Conservation (phyloP, 2,797 vertebrate species). For the Coccyzus lansbergi region DNA sequence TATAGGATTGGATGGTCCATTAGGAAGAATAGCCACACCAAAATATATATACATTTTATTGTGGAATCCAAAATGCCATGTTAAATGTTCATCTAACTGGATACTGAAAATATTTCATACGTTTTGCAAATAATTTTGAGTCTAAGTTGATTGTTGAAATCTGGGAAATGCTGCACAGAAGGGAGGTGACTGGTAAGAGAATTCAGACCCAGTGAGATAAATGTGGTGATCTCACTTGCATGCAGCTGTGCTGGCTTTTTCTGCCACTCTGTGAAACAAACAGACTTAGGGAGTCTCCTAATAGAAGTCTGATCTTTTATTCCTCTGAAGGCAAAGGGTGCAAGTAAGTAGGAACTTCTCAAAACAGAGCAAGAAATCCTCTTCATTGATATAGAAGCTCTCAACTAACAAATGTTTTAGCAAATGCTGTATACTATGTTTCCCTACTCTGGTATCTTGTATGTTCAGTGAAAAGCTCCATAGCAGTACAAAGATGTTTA, state of each 20-base stretch:
- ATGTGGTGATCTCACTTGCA: constrained; percentile 62
- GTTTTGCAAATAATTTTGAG: neutral
- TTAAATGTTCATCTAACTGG: neutral
- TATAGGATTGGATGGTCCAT: neutral
- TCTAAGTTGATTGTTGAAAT: constrained; percentile 6
- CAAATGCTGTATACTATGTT: neutral
- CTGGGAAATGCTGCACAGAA: constrained; percentile 22
- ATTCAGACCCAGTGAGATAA: constrained; percentile 58
- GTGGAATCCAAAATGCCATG: neutral
- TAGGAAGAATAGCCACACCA: neutral
- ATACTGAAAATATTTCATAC: neutral
- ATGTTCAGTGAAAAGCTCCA: neutral
- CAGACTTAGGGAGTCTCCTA: neutral
- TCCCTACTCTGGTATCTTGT: neutral
- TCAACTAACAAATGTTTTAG: neutral
- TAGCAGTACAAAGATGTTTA: neutral
- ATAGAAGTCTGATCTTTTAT: neutral
- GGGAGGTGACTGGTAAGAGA: constrained; percentile 49
- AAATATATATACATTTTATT: neutral
- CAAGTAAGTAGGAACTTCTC: neutral
- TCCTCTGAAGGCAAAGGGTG: neutral
- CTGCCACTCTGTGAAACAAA: constrained; percentile 5
- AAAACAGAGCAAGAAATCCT: neutral
- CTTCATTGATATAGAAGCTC: neutral
- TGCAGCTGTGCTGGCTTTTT: constrained; percentile 58